A percentile compares a stretch with the other conserved stretches of the same genome.
phyloP scores from a whole-genome alignment of 2,113 vertebrate species.

The Tragulus kanchil region DNA sequence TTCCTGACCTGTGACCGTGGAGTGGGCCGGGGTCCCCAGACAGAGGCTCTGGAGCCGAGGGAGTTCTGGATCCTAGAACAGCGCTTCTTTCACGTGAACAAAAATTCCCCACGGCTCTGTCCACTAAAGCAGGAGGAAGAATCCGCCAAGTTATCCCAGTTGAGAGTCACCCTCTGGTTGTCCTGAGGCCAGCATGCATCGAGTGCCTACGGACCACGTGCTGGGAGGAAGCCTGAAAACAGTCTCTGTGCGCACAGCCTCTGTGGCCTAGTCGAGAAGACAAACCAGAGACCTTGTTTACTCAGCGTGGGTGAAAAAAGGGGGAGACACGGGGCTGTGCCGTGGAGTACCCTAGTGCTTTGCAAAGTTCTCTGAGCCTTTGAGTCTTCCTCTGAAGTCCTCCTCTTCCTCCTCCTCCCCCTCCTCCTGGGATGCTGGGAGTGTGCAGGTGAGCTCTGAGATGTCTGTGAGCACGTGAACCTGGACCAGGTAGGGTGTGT shows the following conservation, averaged over 20 bases:
- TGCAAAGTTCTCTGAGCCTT: background rate
- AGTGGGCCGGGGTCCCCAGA: background rate
- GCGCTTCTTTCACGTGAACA: background rate
- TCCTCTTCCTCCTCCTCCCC: background rate
- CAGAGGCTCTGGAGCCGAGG: background rate
- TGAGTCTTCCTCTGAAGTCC: background rate
- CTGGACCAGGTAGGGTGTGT: fast-evolving
- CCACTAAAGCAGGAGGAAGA: background rate
- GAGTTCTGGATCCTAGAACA: background rate
- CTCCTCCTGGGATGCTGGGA: background rate
- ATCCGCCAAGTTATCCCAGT: background rate
- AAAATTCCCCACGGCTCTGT: no score
- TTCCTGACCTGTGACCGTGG: background rate
- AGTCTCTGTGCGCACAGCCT: background rate
- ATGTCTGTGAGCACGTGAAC: background rate
- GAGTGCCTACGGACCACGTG: background rate
- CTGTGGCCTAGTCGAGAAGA: background rate
- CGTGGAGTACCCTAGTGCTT: background rate
- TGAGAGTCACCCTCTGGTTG: background rate
- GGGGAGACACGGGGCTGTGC: background rate
- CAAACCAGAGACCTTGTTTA: background rate
- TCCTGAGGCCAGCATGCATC: background rate
- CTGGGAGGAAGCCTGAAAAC: background rate
- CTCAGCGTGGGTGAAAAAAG: background rate
- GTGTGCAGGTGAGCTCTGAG: background rate